Conservation (phyloP, 2,888 invertebrate species). For the Atrina japonica region DNA sequence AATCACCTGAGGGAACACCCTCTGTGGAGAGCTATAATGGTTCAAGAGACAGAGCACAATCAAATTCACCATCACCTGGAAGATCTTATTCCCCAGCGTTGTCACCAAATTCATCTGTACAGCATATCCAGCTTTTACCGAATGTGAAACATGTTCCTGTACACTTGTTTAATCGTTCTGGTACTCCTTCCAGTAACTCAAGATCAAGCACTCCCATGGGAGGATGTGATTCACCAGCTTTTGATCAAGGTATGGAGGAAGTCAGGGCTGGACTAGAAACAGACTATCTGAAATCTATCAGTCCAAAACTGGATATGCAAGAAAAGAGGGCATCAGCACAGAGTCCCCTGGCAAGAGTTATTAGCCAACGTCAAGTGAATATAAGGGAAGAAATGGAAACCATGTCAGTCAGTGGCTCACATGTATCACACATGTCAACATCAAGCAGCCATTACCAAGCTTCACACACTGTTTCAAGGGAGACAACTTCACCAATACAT, state of each 20-base stretch:
- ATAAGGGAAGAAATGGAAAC: conserved; percentile 24
- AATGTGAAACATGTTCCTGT: conserved; percentile 74
- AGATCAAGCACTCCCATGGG: conserved; percentile 57
- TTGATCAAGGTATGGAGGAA: conserved; percentile 12
- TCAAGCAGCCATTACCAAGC: conserved; percentile 18
- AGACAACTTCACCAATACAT: conserved; percentile 24
- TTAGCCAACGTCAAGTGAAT: conserved; percentile 28
- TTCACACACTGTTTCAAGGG: conserved; percentile 8
- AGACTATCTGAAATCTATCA: conserved; percentile 38
- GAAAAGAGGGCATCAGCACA: conserved; percentile 34
- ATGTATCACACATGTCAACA: background rate
- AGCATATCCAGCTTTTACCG: conserved; percentile 72
- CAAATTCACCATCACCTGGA: conserved; percentile 42
- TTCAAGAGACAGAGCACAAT: conserved; percentile 24
- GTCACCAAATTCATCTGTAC: conserved; percentile 58
- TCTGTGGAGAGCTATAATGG: conserved; percentile 44
- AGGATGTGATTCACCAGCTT: conserved; percentile 51
- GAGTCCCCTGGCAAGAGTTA: conserved; percentile 41
- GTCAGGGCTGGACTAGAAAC: conserved; percentile 23
- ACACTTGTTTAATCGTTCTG: conserved; percentile 58
- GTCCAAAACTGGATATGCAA: conserved; percentile 32
- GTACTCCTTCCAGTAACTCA: conserved; percentile 51
- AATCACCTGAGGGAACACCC: conserved; percentile 47
- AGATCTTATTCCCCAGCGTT: conserved; percentile 47
- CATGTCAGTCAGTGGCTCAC: conserved; percentile 3